Evolutionary conservation across 2,113 vertebrate species (phyloP).

Genomic region (Bagarius yarrelli): DNA sequence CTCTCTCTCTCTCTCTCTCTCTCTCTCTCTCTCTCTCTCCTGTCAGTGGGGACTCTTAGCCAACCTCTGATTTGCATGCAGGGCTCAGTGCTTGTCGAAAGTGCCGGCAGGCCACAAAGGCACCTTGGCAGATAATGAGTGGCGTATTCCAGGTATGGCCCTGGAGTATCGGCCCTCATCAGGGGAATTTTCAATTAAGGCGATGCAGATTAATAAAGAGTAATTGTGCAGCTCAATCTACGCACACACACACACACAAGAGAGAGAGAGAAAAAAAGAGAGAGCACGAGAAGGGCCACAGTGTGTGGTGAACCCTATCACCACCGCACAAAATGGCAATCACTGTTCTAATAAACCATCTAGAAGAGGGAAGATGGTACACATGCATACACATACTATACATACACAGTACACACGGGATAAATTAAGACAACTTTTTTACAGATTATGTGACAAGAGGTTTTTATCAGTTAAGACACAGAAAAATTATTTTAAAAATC

Average conservation of each 20-base stretch:
- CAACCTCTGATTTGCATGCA: conserved; percentile 50
- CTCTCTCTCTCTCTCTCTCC: conserved; percentile 28
- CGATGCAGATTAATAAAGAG: conserved; percentile 80
- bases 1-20: too few species aligned
- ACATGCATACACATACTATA: neutral
- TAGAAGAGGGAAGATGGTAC: neutral
- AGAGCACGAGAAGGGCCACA: conserved; percentile 1
- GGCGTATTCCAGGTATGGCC: conserved; percentile 71
- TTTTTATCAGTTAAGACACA: too few species aligned
- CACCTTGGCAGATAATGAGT: conserved; percentile 81
- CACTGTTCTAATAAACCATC: conserved; percentile 10
- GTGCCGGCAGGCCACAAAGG: conserved; percentile 70
- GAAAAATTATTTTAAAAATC: too few species aligned
- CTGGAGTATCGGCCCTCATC: conserved; percentile 59
- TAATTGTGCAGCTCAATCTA: conserved; percentile 63
- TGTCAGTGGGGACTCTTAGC: conserved; percentile 40
- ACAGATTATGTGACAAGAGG: too few species aligned
- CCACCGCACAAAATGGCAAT: conserved; percentile 24
- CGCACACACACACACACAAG: conserved; percentile 15
- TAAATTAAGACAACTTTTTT: too few species aligned
- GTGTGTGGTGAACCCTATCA: neutral
- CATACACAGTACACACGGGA: too few species aligned
- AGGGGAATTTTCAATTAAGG: conserved; percentile 78
- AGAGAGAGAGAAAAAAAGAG: conserved; percentile 4
- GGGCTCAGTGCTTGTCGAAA: conserved; percentile 35